These are phyloP conservation scores for Dipodomys merriami DNA, from an alignment of 2,113 vertebrate genomes.

Conservation along the genomic window DNA sequence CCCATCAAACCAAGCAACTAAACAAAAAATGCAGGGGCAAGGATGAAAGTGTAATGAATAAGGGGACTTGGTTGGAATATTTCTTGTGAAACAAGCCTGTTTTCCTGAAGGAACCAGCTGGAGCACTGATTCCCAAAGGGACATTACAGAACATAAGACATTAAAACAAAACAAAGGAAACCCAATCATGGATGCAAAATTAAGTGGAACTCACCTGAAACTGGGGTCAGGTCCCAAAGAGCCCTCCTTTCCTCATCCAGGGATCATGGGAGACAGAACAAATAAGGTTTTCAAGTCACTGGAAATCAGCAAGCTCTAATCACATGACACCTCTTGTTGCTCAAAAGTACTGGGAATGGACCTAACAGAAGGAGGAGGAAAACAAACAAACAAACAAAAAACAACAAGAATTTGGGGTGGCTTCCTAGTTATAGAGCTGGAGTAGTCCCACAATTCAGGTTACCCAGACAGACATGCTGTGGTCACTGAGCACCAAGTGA, in stretches of 20 bases:
- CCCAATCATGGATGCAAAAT: neutral
- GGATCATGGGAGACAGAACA: neutral
- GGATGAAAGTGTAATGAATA: neutral
- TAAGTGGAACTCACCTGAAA: neutral
- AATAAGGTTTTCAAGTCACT: neutral
- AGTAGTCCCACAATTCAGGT: neutral
- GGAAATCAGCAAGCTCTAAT: constrained; percentile 10
- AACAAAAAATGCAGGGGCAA: no score
- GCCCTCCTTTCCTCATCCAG: neutral
- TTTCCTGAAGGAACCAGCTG: neutral
- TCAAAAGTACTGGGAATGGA: constrained; percentile 27
- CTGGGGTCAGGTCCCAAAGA: neutral
- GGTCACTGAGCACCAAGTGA: neutral
- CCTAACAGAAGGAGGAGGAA: neutral
- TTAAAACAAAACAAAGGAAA: neutral
- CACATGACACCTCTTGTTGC: neutral
- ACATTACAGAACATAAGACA: neutral
- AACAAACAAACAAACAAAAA: neutral
- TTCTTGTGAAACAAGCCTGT: neutral
- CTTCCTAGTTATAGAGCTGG: neutral
- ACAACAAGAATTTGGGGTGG: neutral
- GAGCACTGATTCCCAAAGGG: neutral
- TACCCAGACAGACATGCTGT: neutral
- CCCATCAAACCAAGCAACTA: no score
- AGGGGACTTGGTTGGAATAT: neutral